Conservation (phyloP, 92 coral and sea anemone genomes). For the Parazoanthus darwini region DNA sequence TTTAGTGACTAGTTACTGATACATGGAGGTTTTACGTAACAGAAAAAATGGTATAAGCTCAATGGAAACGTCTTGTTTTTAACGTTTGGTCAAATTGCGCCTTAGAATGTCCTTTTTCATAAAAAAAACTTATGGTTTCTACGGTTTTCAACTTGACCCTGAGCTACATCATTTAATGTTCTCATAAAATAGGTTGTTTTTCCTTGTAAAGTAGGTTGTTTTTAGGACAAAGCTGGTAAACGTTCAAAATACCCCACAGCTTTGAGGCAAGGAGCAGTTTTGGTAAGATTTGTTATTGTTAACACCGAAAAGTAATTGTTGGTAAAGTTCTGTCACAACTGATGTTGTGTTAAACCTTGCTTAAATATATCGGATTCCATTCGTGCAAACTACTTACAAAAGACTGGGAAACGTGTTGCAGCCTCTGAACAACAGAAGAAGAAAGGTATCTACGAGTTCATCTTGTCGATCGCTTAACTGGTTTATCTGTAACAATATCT, state of each 20-base stretch:
- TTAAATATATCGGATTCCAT: not conserved
- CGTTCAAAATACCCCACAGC: not conserved
- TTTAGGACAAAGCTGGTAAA: too few relatives aligned
- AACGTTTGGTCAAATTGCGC: not conserved
- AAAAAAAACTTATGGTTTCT: not conserved
- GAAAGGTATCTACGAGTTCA: not conserved
- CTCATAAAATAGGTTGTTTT: too few relatives aligned
- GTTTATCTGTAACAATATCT: not conserved
- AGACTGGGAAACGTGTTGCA: not conserved
- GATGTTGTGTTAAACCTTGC: not conserved
- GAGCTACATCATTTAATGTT: too few relatives aligned
- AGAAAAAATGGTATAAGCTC: too few relatives aligned
- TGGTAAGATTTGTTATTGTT: not conserved
- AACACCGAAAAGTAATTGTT: not conserved
- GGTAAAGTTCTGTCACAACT: not conserved
- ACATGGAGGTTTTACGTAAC: not conserved
- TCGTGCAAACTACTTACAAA: not conserved
- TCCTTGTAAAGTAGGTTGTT: too few relatives aligned
- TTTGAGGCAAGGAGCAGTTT: not conserved
- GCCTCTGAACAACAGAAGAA: not conserved
- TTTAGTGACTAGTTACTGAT: not conserved
- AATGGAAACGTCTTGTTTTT: too few relatives aligned
- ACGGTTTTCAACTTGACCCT: too few relatives aligned
- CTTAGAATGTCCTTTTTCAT: too few relatives aligned
- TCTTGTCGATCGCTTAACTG: not conserved